Base-by-base conservation (phyloP, 2,888 invertebrate species). In the Hyppa rectilinea region DNA sequence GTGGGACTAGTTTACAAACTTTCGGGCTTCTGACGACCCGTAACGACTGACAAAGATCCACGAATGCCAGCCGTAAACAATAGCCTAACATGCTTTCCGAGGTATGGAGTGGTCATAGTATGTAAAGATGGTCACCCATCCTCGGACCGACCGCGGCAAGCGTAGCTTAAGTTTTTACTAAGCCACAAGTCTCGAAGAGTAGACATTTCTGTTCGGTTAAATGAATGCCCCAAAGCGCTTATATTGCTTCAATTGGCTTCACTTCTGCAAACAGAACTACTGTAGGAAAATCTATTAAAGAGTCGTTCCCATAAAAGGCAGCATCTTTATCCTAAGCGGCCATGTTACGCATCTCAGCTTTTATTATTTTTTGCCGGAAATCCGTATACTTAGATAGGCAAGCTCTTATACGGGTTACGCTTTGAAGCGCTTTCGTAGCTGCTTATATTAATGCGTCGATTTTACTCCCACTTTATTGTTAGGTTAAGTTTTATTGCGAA, bases 331-430 rank as follows among this genome's bases (percentile, higher is more conserved):
- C 50, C 68, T 56, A 73, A 82, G 59, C 78, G 58, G 59, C 50
- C 65, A 74, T 67, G 75, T 78, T 73, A 79, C 74, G 69, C 75
- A 56, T 83, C 72, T 83, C 52, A 61, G 85, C 81, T 85, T 81
- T 85, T 83, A 83, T 79, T 83, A 69, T 82, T 78, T 85, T 83
- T 78, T 75, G 60, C 56, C 68, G 85, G 83, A 84, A 65, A 76
- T 84, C 83, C 83, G 80, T 72, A n/a, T 75, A 84, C 85, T 84
- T 76, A 78, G 85, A 84, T 79, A 82, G 68, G 71, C 80, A 56
- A 59, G 75, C 78, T 82, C 80, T 80, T 77, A 77, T 75, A 58
- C 64, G 71, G 82, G 65, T 62, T 68, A 65, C 79, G 67, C 64
- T 81, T 71, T 77, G 64, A 71, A 80, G 63, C 77, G 77, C 60